Conservation (phyloP, 2,888 invertebrate genomes). For the Andrena chrysosceles region DNA sequence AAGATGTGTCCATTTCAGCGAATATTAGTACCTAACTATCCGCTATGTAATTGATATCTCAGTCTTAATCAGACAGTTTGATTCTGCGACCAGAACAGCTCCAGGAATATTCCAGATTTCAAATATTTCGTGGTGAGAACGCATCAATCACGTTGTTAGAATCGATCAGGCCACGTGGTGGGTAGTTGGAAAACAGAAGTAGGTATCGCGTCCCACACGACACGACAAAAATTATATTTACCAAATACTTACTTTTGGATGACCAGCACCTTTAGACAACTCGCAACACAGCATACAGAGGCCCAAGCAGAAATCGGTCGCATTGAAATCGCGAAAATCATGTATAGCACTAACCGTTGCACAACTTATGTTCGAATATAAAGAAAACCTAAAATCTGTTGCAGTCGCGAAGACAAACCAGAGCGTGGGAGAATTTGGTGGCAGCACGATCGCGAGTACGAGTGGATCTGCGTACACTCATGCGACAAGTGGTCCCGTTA, state of each 20-base stretch:
- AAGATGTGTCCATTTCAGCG: neutral
- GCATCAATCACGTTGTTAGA: neutral
- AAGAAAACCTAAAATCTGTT: slow-evolving; percentile 63
- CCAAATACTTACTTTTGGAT: neutral
- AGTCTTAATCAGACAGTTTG: neutral
- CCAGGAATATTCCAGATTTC: no score
- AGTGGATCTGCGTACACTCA: slow-evolving; percentile 71
- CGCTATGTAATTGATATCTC: neutral
- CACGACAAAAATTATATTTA: neutral
- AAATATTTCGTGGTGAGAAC: no score
- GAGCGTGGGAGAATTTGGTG: slow-evolving; percentile 77
- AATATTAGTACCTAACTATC: neutral
- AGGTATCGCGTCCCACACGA: no score
- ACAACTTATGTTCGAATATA: slow-evolving; percentile 1
- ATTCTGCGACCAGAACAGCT: no score
- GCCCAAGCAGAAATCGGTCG: neutral
- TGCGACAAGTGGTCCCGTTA: slow-evolving; percentile 74
- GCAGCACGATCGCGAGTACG: slow-evolving; percentile 66
- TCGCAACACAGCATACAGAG: neutral
- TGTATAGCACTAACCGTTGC: neutral
- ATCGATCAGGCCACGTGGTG: neutral
- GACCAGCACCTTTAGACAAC: neutral
- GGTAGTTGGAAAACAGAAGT: no score
- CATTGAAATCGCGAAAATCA: neutral
- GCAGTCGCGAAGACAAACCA: slow-evolving; percentile 79